Base-by-base conservation (phyloP, 2,113 vertebrate genomes). In the Hymenochirus boettgeri region DNA sequence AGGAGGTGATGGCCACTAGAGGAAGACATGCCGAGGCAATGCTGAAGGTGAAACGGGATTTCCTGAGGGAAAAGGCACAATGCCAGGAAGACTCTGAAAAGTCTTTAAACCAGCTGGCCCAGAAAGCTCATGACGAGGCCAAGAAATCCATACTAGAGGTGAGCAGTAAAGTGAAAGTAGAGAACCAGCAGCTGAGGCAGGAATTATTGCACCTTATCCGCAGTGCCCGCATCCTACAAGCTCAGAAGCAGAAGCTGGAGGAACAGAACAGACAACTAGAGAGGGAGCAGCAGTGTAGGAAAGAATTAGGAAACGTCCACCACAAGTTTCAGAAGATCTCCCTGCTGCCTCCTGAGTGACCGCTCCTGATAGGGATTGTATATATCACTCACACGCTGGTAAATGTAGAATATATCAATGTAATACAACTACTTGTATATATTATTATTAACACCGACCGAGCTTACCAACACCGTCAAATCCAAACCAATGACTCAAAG, bases 31-130 rank as follows among this genome's bases (percentile, higher is more conserved):
- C 25, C 0, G 26, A 65, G 23, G 45, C 70, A 29, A 61, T 82
- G 23, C 53, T 56, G 13, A 57, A 54, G 57, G 42, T 76, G 8
- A 77, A 76, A 21, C 22, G 60, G 1, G 51, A 65, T 23, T 74
- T 80, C 55, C 61, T 77, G 25, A 33, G 17, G 21, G 65, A 80
- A 33, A 82, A 76, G 61, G 50, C 65, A 3, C 25, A 62, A 1
- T 63, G 73, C n/a, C 73, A 81, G n/a, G 37, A 70, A 17, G 61
- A 73, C 62, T 69, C 78, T 23, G 19, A 54, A 65, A 48, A 62
- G 19, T 57, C 26, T 24, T 26, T 74, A 24, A 59, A 35, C 17
- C 24, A 29, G 21, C 7, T 76, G 18, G 56, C 47, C 6, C 45
- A 57, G 7, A 66, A 69, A 11, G 77, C 73, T 21, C 76, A 77